Evolutionary conservation across 2,888 invertebrate genomes (phyloP).

Genomic region (Corbicula japonica): DNA sequence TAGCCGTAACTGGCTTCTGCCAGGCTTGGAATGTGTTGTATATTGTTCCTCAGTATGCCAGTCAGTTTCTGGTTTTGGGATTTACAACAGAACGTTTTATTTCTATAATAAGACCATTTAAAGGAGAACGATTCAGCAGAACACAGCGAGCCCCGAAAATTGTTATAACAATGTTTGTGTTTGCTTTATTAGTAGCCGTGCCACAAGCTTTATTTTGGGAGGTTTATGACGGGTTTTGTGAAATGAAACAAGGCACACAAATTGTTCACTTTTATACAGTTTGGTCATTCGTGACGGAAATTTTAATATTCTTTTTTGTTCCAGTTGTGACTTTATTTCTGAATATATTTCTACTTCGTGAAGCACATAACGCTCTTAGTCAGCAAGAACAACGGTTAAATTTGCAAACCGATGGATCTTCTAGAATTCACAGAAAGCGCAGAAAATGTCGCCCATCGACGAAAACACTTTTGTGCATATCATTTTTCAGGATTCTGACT

Average conservation of each 20-base stretch:
- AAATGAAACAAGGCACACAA: constrained; percentile 47
- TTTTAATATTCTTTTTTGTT: constrained; percentile 76
- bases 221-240: constrained; percentile 68
- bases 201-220: constrained; percentile 84
- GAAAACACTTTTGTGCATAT: constrained; percentile 57
- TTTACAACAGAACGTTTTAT: constrained; percentile 85
- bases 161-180: constrained; percentile 71
- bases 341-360: constrained; percentile 77
- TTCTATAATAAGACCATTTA: constrained; percentile 83
- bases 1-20: constrained; percentile 79
- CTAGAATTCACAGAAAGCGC: constrained; percentile 45
- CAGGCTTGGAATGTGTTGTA: constrained; percentile 81
- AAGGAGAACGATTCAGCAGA: constrained; percentile 81
- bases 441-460: constrained; percentile 48
- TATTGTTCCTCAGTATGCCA: constrained; percentile 83
- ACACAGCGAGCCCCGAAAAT: constrained; percentile 78
- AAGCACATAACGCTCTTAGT: constrained; percentile 47
- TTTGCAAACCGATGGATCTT: constrained; percentile 8
- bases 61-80: constrained; percentile 83
- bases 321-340: constrained; percentile 75
- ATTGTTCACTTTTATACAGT: constrained; percentile 68
- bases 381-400: constrained; percentile 11
- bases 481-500: constrained; percentile 62
- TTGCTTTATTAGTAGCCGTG: constrained; percentile 71
- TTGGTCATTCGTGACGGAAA: constrained; percentile 79